A percentile compares a stretch with the other conserved stretches of the same genome.
These are phyloP conservation scores for Nymphicus hollandicus DNA, from an alignment of 2,113 vertebrate species.

Conservation along the genomic window DNA sequence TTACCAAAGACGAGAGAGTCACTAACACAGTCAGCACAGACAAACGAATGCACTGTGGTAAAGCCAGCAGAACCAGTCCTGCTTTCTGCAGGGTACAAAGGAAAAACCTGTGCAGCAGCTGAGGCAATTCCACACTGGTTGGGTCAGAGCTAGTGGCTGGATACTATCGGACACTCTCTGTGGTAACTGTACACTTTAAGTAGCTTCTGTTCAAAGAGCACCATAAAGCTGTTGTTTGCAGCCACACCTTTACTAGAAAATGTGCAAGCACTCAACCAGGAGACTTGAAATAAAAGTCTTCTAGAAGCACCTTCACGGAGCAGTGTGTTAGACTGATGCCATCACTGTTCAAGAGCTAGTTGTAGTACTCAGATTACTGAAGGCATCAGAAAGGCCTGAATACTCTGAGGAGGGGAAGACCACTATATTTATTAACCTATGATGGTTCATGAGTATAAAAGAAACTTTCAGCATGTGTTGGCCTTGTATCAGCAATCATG, in stretches of 20 bases:
- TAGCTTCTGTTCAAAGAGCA: background rate
- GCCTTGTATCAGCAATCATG: background rate
- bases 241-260: background rate
- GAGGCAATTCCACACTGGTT: background rate
- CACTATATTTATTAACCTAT: background rate
- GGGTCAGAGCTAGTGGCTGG: background rate
- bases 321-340: background rate
- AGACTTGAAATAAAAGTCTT: background rate
- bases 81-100: background rate
- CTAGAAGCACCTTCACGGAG: background rate
- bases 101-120: background rate
- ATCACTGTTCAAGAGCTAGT: background rate
- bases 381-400: background rate
- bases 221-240: background rate
- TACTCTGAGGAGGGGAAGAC: background rate
- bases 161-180: background rate
- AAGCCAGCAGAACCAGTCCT: background rate
- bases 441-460: background rate
- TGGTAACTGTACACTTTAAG: background rate
- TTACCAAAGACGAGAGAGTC: background rate
- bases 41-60: background rate
- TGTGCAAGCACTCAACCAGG: background rate
- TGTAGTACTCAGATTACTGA: background rate
- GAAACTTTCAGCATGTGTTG: background rate
- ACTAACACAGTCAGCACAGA: slow-evolving; percentile 26